Base-by-base conservation (phyloP, 2,888 invertebrate species). In the Chymomyza fuscimana region DNA sequence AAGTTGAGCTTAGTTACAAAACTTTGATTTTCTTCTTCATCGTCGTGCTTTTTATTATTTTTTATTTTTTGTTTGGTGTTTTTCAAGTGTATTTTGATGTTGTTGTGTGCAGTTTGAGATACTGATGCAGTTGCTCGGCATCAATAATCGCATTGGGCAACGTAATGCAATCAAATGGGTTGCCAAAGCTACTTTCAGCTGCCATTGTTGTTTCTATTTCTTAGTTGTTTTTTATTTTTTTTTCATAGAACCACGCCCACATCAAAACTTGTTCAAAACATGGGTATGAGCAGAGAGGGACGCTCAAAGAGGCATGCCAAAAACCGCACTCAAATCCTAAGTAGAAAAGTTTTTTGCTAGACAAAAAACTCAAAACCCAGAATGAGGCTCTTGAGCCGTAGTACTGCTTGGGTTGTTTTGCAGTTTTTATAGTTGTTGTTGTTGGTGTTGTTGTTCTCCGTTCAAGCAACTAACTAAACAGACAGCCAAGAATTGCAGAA, bases 71-170 rank as follows among this genome's bases (percentile, higher is more conserved):
- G 1, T n/a, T 16, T 19, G 9, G 12, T 54, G 32, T 32, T 32
- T 22, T 19, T 46, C 73, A 74, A 85, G 86, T 85, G 86, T 82
- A 87, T 75, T 87, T 80, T 76, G 78, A 73, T 86, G 82, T 84
- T 86, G 25, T 46, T 46, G 12, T 46, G 40, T 12, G 58, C 9
- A 22, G 58, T 25, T 25, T 12, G 4, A 22, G 58, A 58, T 15
- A 46, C 64, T 71, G 67, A 66, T 68, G 69, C 79, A 59, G 72
- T 74, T 62, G 70, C 71, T 63, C 56, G 56, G 12, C 40, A 86
- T 86, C 88, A 86, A 84, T 87, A 84, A 83, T 87, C 86, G 80
- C 86, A 86, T 81, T 73, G 56, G 64, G 62, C 69, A 78, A 73
- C 76, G 80, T 77, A 79, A 80, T 80, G 77, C 80, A 79, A 79